Evolutionary conservation across 2,797 vertebrate species (phyloP).

Genomic region (Brachyalestes nurse): DNA sequence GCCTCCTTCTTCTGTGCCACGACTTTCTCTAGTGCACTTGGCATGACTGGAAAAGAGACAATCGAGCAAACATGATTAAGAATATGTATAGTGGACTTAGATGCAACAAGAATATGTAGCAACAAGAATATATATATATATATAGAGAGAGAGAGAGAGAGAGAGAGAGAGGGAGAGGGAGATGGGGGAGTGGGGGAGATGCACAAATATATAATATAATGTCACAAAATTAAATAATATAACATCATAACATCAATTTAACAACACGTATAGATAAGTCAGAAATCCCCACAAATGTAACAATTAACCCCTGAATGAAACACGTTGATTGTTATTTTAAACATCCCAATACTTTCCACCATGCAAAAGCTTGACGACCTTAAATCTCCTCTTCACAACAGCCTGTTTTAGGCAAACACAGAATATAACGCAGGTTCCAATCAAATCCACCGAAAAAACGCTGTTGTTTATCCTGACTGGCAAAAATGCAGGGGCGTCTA

Average conservation of each 20-base stretch:
- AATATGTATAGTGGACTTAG: not conserved
- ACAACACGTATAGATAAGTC: not conserved
- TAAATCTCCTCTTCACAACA: not conserved
- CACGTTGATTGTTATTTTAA: not conserved
- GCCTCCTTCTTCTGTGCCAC: constrained; percentile 82
- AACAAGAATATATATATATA: too few species aligned
- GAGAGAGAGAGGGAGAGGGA: too few species aligned
- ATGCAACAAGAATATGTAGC: not conserved
- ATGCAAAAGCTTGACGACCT: not conserved
- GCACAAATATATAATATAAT: too few species aligned
- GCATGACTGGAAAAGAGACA: constrained; percentile 68
- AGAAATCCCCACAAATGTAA: not conserved
- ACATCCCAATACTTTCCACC: not conserved
- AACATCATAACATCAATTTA: not conserved
- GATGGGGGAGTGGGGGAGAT: too few species aligned
- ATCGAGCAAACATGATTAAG: constrained; percentile 6
- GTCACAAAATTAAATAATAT: too few species aligned
- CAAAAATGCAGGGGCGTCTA: constrained; percentile 11
- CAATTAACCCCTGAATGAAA: not conserved
- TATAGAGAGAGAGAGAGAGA: too few species aligned
- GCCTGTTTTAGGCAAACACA: not conserved
- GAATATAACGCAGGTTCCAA: not conserved
- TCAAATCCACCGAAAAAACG: not conserved
- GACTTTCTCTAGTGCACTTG: constrained; percentile 66
- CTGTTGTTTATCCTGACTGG: not conserved